Evolutionary conservation across 2,888 invertebrate genomes (phyloP).

Genomic region (Calameuta filiformis): DNA sequence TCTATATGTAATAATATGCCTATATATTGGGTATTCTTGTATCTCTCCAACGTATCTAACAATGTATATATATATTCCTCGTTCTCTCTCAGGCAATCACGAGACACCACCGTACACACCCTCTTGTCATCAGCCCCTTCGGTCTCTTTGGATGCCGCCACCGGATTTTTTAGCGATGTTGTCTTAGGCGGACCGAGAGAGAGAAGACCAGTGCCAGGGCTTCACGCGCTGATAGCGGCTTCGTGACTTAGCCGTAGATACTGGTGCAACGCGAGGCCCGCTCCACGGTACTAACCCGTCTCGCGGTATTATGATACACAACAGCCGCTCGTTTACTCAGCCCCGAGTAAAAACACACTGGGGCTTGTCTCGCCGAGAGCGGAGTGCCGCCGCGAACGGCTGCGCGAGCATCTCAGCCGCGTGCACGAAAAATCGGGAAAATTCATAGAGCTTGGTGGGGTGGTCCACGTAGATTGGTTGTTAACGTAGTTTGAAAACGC

Average conservation of each 20-base stretch:
- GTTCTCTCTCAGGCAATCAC: background rate
- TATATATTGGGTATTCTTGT: too few relatives aligned
- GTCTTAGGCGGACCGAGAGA: constrained; percentile 2
- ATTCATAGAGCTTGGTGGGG: background rate
- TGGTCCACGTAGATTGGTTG: background rate
- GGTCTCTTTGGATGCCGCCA: background rate
- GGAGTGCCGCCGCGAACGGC: constrained; percentile 33
- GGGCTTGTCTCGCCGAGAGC: constrained; percentile 42
- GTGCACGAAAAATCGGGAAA: background rate
- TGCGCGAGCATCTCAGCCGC: constrained; percentile 23
- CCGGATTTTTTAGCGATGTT: constrained; percentile 5
- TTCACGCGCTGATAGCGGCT: background rate
- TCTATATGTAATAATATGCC: too few relatives aligned
- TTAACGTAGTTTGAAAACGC: too few relatives aligned
- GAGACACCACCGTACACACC: background rate
- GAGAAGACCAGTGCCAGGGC: background rate
- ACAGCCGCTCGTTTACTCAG: constrained; percentile 85
- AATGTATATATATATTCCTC: background rate
- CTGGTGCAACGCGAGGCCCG: background rate
- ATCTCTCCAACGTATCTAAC: too few relatives aligned
- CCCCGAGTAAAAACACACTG: constrained; percentile 65
- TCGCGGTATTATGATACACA: constrained; percentile 82
- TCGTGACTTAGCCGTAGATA: constrained; percentile 1
- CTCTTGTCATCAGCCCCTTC: background rate
- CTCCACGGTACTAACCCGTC: constrained; percentile 37